Conservation (phyloP, 2,888 invertebrate genomes). For the Pollenia angustigena region DNA sequence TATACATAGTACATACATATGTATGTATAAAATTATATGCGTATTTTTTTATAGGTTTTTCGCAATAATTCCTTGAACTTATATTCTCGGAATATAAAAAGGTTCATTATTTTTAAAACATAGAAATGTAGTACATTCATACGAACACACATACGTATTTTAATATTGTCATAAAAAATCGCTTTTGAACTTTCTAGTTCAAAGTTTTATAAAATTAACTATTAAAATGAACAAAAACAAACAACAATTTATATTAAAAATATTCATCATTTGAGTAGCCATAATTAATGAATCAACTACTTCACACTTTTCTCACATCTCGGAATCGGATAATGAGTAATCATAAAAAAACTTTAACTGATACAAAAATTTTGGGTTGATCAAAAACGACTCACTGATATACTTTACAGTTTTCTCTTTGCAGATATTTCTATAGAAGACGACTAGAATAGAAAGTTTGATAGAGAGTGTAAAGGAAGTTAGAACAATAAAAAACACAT, state of each 20-base stretch:
- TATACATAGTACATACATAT: background rate
- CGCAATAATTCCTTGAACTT: constrained; percentile 21
- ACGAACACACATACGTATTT: too few relatives aligned
- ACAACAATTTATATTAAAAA: background rate
- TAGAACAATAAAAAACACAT: too few relatives aligned
- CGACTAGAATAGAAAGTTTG: too few relatives aligned
- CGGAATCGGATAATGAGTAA: constrained; percentile 27
- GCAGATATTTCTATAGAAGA: too few relatives aligned
- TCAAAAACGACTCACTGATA: background rate
- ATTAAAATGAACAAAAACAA: constrained; percentile 6
- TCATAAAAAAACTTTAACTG: background rate
- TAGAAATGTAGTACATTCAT: too few relatives aligned
- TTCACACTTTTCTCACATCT: constrained; percentile 58
- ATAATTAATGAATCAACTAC: background rate
- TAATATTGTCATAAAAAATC: too few relatives aligned
- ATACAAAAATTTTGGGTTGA: background rate
- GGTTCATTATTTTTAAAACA: background rate
- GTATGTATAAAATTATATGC: background rate
- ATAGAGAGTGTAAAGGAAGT: too few relatives aligned
- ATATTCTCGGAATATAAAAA: constrained; percentile 30
- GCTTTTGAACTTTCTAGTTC: constrained; percentile 3
- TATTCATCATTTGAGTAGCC: background rate
- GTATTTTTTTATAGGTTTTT: background rate
- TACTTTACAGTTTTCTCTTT: background rate
- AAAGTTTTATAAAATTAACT: background rate